Evolutionary conservation across 2,888 invertebrate genomes (phyloP), one percentile per base, ranked within the genome.

Genomic region (Dasysyrphus albostriatus): DNA sequence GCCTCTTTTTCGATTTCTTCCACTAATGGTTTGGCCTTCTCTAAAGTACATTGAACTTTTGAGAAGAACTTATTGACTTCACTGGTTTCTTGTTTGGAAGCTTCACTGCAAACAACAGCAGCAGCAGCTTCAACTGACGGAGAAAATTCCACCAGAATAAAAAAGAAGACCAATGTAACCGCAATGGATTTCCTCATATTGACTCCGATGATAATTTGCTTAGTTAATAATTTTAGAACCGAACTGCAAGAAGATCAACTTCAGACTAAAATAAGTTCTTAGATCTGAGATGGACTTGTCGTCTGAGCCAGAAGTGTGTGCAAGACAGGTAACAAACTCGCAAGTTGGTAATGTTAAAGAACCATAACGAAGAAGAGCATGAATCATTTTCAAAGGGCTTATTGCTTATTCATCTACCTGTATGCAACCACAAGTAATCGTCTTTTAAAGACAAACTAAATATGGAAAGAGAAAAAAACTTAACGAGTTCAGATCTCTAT

Each of bases 1-100:
- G 91, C 91, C 76, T 91, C 91, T 79, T 91, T 91, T 74, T 91
- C 91, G 14, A 91, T 80, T 74, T 91, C 90, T 29, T 89, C 89
- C 44, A 91, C 89, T 90, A 91, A 91, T n/a, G 92, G 92, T 51
- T 91, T 91, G 7, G 91, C 91, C 79, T 89, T 91, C 75, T 91
- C 92, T 88, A 91, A 74, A 0, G 91, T 90, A 69, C 91, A 90
- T 69, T 91, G 91, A 47, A 91, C 89, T 29, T 89, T 91, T 51
- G 90, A 89, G 12, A 91, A 88, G 44, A 91, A 89, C 70, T 89
- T 89, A 84, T 91, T 91, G 47, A 91, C 88, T 59, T 91, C 90
- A 58, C 89, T 91, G 75, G 72, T 24, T 39, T 88, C 81, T 39
- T 74, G 82, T 72, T 72, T 70, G 49, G 67, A n/a, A n/a, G 65